Base-by-base conservation (phyloP, 2,113 vertebrate genomes). In the Brachypteracias leptosomus region DNA sequence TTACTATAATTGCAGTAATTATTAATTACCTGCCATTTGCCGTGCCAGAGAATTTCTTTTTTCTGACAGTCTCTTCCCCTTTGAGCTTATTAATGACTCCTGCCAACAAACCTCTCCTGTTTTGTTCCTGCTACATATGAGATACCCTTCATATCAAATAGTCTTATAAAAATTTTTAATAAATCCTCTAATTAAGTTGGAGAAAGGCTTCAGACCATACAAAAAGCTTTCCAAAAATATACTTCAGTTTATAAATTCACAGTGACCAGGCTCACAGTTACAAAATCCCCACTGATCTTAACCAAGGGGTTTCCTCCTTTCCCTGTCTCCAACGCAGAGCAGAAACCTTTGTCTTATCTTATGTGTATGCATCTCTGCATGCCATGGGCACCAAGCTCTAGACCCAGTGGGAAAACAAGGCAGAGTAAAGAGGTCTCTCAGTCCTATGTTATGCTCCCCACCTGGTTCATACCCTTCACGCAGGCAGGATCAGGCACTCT, bases 21-120 rank as follows among this genome's bases (percentile, higher is more conserved):
- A 89, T 93, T 95, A 95, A 95, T 94, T 95, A 92, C 58, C 73
- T 95, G 80, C 31, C 78, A 91, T 91, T 72, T 85, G 31, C 44
- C 0, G 0, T 54, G 44, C 89, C 84, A 92, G 66, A 96, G 91
- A 94, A 92, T 92, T 95, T 95, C 93, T 93, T 95, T 93, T 95
- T 89, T 81, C 80, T 95, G 87, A 96, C 58, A 82, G n/a, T 25
- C 47, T 92, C 70, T 95, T 95, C 57, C 61, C 42, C 52, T 94
- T 61, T 76, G n/a, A 95, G 31, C 36, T 91, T 89, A 82, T 75
- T 91, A 92, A 91, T 57, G 35, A 52, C 40, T 95, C 79, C 20
- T 84, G 91, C 65, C 80, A 95, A 72, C 0, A 3, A 85, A 52
- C 8, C 5, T 82, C 74, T 85, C 35, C 52, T 75, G 25, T 33